Percentiles rank a stretch among this genome's conserved stretches.
These are phyloP conservation scores for Cydia splendana DNA, from an alignment of 1,140 invertebrate genomes.

Conservation along the genomic window DNA sequence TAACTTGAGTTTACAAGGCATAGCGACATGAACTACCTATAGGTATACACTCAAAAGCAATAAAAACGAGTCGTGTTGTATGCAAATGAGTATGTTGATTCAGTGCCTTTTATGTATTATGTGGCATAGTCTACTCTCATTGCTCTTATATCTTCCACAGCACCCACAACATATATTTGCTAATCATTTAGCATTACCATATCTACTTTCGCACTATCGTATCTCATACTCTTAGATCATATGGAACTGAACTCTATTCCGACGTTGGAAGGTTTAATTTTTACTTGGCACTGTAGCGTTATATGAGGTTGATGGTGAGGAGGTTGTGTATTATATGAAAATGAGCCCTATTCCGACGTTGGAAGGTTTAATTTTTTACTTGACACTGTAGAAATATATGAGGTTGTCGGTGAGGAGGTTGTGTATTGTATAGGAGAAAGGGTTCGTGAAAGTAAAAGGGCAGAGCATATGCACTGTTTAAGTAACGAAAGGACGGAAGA, in stretches of 20 bases:
- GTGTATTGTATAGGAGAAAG: slow-evolving; percentile 1
- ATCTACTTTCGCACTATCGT: neutral
- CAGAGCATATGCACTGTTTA: neutral
- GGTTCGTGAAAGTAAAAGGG: neutral
- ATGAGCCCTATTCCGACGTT: neutral
- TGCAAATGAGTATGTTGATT: no score
- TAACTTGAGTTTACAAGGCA: no score
- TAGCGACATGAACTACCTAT: no score
- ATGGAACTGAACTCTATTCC: neutral
- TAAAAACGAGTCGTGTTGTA: no score
- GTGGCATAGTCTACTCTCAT: neutral
- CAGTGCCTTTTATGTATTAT: neutral
- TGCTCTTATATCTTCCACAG: neutral
- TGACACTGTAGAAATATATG: neutral
- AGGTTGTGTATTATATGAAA: neutral
- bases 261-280: neutral
- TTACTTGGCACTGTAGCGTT: neutral
- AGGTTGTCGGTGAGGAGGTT: neutral
- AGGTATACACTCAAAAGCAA: no score
- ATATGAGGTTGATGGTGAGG: no score
- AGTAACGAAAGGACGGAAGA: neutral
- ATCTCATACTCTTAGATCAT: neutral
- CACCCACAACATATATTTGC: neutral
- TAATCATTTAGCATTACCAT: neutral
- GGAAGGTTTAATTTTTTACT: neutral